A percentile compares a stretch with the other conserved stretches of the same genome.
phyloP scores from a whole-genome alignment of 2,797 vertebrate species.

The Micropoecilia bifurca region DNA sequence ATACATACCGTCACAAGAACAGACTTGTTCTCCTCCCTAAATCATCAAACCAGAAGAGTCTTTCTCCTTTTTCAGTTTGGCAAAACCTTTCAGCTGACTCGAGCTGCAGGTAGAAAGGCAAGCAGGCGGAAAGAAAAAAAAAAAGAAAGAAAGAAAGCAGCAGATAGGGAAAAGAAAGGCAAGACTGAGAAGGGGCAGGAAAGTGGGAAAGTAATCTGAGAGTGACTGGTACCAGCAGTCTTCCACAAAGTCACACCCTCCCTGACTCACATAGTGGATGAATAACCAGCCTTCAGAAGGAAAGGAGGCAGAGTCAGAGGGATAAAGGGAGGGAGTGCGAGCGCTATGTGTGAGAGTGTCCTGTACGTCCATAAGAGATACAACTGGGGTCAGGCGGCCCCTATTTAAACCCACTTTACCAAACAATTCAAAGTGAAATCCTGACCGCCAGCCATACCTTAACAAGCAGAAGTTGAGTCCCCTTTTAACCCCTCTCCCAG shows the following conservation, averaged over 20 bases:
- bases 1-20: slow-evolving; percentile 61
- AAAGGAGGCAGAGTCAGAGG: slow-evolving; percentile 45
- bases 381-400: slow-evolving; percentile 28
- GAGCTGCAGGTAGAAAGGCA: slow-evolving; percentile 38
- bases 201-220: slow-evolving; percentile 71
- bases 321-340: slow-evolving; percentile 23
- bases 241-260: slow-evolving; percentile 80
- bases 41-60: slow-evolving; percentile 43
- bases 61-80: slow-evolving; percentile 31
- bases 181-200: slow-evolving; percentile 39
- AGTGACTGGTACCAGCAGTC: slow-evolving; percentile 84
- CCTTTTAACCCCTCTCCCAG: neutral
- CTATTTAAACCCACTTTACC: slow-evolving; percentile 45
- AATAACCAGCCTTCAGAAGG: slow-evolving; percentile 80
- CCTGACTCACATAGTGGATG: slow-evolving; percentile 83
- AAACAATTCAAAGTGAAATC: slow-evolving; percentile 18
- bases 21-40: slow-evolving; percentile 26
- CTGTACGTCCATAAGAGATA: neutral
- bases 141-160: slow-evolving; percentile 27
- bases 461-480: neutral
- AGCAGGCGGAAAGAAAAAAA: neutral
- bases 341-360: slow-evolving; percentile 22
- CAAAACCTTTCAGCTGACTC: slow-evolving; percentile 36
- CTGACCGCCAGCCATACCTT: slow-evolving; percentile 20
- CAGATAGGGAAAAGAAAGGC: slow-evolving; percentile 30